A percentile compares a stretch with the other conserved stretches of the same genome.
Conservation (phyloP, 2,113 vertebrate genomes). For the Neofelis nebulosa region DNA sequence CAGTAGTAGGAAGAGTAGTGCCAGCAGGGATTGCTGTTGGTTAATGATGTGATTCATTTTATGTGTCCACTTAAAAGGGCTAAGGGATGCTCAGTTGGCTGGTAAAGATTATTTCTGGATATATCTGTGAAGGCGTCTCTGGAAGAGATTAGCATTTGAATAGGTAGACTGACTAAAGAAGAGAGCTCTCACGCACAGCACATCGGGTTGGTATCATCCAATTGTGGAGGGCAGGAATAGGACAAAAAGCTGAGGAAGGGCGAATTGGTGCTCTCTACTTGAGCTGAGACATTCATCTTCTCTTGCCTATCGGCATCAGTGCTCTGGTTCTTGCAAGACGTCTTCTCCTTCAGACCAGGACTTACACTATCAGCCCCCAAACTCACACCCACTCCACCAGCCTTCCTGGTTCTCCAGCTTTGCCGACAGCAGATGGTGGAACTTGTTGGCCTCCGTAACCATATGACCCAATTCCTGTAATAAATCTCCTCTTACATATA, state of each 20-base stretch:
- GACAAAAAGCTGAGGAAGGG: not conserved
- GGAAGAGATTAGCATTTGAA: not conserved
- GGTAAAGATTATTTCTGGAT: not conserved
- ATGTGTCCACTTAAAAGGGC: not conserved
- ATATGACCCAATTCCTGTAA: not conserved
- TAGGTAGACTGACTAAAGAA: not conserved
- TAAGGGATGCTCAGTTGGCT: not conserved
- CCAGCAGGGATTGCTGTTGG: not conserved
- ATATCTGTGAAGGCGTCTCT: not conserved
- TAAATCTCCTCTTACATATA: not conserved
- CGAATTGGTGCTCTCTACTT: not conserved
- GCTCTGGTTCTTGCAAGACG: not conserved
- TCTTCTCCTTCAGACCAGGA: not conserved
- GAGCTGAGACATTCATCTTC: not conserved
- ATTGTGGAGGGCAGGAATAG: not conserved
- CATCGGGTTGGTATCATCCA: not conserved
- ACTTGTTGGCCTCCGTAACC: not conserved
- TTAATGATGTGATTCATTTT: not conserved
- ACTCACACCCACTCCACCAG: not conserved
- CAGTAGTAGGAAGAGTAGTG: not conserved
- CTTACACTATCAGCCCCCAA: not conserved
- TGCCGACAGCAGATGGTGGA: not conserved
- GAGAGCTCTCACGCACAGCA: rapidly evolving
- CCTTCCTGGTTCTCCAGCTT: not conserved
- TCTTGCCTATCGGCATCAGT: not conserved